A percentile compares a stretch with the other conserved stretches of the same genome.
Evolutionary conservation across 2,888 invertebrate species (phyloP).

Genomic region (Dryocosmus kuriphilus): DNA sequence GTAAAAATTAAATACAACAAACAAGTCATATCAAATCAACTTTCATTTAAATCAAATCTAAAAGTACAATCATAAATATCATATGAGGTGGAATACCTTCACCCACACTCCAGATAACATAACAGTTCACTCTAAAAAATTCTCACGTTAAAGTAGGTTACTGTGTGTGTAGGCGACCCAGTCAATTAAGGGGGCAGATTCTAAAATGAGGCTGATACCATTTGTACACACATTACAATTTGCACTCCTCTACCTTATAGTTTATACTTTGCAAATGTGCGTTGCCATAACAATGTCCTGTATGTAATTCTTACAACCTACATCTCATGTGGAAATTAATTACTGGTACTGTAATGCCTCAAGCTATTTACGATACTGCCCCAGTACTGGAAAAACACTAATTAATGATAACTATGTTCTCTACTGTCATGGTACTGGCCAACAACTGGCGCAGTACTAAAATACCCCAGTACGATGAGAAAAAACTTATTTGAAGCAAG

Average conservation of each 20-base stretch:
- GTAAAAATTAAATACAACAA: no score
- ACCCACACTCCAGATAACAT: not conserved
- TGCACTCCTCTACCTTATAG: not conserved
- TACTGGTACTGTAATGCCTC: no score
- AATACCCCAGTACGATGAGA: no score
- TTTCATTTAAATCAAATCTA: not conserved
- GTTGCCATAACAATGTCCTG: not conserved
- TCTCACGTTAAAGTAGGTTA: conserved; percentile 39
- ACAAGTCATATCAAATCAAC: not conserved
- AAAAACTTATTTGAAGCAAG: no score
- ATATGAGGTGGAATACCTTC: conserved; percentile 2
- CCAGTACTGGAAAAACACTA: no score
- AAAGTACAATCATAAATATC: not conserved
- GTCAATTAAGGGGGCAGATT: conserved; percentile 33
- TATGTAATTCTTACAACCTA: not conserved
- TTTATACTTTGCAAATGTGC: not conserved
- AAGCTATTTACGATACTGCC: no score
- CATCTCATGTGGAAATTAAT: no score
- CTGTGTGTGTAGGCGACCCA: conserved; percentile 1
- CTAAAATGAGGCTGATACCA: conserved; percentile 22
- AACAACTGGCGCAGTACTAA: no score
- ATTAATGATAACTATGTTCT: no score
- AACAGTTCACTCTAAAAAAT: conserved; percentile 15
- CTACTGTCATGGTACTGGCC: no score
- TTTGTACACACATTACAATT: conserved; percentile 7